Percentiles rank a stretch among this genome's conserved stretches.
Conservation (phyloP, 1,140 invertebrate species). For the Bicyclus anynana region DNA sequence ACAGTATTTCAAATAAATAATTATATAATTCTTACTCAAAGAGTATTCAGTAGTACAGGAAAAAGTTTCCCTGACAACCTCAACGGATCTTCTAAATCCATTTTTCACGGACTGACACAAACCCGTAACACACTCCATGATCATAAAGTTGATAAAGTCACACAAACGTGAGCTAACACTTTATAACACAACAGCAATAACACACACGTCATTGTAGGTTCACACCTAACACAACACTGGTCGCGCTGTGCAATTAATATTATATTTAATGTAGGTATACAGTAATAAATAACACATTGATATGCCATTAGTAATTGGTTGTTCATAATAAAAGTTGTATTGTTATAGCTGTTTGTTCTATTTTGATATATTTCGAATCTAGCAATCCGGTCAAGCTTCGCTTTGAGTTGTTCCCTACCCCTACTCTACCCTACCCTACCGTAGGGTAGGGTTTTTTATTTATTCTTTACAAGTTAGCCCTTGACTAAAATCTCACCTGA, state of each 20-base stretch:
- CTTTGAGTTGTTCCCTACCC: no score
- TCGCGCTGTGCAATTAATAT: constrained; percentile 1
- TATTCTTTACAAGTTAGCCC: no score
- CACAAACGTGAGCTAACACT: neutral
- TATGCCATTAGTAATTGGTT: constrained; percentile 14
- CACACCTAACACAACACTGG: constrained; percentile 5
- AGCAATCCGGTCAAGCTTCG: no score
- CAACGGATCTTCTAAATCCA: constrained; percentile 6
- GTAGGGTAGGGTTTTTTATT: no score
- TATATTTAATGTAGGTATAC: constrained; percentile 14
- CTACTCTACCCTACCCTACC: no score
- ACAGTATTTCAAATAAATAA: no score
- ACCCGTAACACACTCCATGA: neutral
- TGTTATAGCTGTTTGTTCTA: no score
- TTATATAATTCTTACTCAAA: no score
- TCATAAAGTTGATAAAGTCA: neutral
- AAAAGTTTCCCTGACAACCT: constrained; percentile 11
- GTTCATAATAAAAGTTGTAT: no score
- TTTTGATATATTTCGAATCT: no score
- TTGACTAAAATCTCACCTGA: no score
- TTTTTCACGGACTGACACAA: neutral
- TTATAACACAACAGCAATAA: constrained; percentile 3
- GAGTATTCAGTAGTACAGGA: no score
- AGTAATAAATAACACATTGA: constrained; percentile 16
- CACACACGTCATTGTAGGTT: constrained; percentile 11